Evolutionary conservation across 2,113 vertebrate genomes (phyloP), one percentile per base, ranked within the genome.

Genomic region (Cnemophilus loriae): DNA sequence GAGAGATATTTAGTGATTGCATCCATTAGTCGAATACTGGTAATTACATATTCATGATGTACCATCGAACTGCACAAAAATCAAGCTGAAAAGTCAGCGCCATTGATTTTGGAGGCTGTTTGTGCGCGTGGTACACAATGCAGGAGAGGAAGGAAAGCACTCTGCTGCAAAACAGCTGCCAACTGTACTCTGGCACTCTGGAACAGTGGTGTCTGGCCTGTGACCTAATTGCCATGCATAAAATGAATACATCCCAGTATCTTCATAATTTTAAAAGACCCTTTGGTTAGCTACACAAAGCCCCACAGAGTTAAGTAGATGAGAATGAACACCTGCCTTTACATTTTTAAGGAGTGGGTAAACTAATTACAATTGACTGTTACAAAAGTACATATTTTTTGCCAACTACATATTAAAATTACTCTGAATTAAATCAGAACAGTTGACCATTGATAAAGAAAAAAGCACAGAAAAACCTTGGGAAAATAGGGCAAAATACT

Each of bases 161-260:
- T 80, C 10, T 28, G n/a, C n/a, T 49, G 21, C 50, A 23, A 37
- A n/a, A 11, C 5, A 44, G 16, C 50, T 69, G 57, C 35, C 52
- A 63, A 42, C 8, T 50, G 4, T 32, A 10, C 23, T 67, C 0
- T 0, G 1, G 18, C 24, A 14, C 37, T 80, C 65, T 69, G 50
- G 33, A 55, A 13, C 32, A 75, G 11, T 28, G 55, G 32, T 56
- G 11, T 19, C 41, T 81, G 47, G 18, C 44, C 35, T 68, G 28
- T 63, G 42, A 55, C 30, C 9, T 59, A 49, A 82, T 59, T 85
- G 47, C 19, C 11, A 23, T 28, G 21, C 50, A 50, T 39, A 27
- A 67, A n/a, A 47, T 39, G 0, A 79, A 49, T 68, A 24, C 13
- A 55, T 55, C 7, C 11, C 11, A 23, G 6, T 30, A 23, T 41